A percentile compares a stretch with the other conserved stretches of the same genome.
Conservation (phyloP, 2,797 vertebrate species). For the Leptatherina wallacei region DNA sequence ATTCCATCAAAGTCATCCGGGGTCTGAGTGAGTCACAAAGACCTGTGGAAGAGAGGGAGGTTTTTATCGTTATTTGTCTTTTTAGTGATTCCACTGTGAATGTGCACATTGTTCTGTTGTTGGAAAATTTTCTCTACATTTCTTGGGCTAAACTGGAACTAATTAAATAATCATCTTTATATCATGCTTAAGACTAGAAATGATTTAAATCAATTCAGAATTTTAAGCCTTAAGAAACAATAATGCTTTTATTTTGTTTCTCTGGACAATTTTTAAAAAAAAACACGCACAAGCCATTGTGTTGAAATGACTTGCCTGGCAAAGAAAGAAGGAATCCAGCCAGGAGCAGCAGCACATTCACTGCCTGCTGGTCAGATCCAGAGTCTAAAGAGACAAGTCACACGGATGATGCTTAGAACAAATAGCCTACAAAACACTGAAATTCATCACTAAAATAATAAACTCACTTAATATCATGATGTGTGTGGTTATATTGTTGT, state of each 20-base stretch:
- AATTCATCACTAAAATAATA: rapidly evolving
- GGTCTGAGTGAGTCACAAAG: background rate
- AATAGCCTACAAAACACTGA: background rate
- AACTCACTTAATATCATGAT: slow-evolving; percentile 63
- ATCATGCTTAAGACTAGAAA: background rate
- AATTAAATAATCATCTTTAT: background rate
- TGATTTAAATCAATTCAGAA: background rate
- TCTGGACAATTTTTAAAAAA: no score
- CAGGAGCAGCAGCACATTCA: slow-evolving; percentile 28
- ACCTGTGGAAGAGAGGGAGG: slow-evolving; percentile 43
- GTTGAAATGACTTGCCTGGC: slow-evolving; percentile 15
- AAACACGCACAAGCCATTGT: no score
- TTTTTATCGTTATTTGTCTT: slow-evolving; percentile 5
- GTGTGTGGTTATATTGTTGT: slow-evolving; percentile 49
- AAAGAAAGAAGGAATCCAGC: slow-evolving; percentile 15
- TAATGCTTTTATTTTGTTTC: no score
- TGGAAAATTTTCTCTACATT: background rate
- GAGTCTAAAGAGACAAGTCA: slow-evolving; percentile 47
- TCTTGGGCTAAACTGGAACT: background rate
- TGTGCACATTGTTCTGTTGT: background rate
- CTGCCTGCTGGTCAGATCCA: slow-evolving; percentile 22
- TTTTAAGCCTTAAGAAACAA: no score
- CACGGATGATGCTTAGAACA: background rate
- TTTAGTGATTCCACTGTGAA: background rate
- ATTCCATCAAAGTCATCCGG: background rate